A percentile compares a stretch with the other conserved stretches of the same genome.
These are phyloP conservation scores for Diadegma fenestrale DNA, from an alignment of 2,888 invertebrate genomes.

Conservation along the genomic window DNA sequence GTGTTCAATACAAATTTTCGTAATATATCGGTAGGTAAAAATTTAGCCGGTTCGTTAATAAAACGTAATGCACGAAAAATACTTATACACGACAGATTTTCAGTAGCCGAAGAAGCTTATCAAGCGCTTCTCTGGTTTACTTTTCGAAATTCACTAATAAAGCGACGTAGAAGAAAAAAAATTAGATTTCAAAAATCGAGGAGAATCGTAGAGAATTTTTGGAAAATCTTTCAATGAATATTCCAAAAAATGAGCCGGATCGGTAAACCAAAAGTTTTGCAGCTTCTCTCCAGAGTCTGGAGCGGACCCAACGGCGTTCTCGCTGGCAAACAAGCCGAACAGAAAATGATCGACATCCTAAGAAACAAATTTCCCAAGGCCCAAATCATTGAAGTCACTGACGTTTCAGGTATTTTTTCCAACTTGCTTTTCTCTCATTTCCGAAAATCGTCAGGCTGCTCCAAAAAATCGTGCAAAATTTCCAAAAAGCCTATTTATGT, in stretches of 20 bases:
- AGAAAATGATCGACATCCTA: constrained; percentile 84
- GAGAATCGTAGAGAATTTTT: background rate
- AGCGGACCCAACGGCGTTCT: constrained; percentile 79
- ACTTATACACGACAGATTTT: background rate
- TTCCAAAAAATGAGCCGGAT: constrained; percentile 74
- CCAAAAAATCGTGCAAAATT: background rate
- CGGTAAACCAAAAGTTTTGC: constrained; percentile 81
- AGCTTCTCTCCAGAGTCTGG: constrained; percentile 83
- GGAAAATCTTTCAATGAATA: background rate
- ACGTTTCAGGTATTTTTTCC: constrained; percentile 87
- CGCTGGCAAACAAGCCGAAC: constrained; percentile 81
- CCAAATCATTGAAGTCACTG: constrained; percentile 88
- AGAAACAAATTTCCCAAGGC: constrained; percentile 87
- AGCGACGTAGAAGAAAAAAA: constrained; percentile 40
- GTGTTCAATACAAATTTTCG: constrained; percentile 77
- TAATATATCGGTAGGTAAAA: constrained; percentile 80
- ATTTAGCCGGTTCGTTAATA: constrained; percentile 38
- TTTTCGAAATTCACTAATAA: constrained; percentile 3
- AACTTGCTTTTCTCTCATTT: background rate
- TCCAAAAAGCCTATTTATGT: background rate
- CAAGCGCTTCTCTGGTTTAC: constrained; percentile 31
- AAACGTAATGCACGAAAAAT: constrained; percentile 9
- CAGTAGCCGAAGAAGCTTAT: constrained; percentile 28
- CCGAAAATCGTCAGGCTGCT: background rate
- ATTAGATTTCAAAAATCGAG: background rate